phyloP scores from a whole-genome alignment of 2,113 vertebrate species.

The Rousettus leschenaultii region DNA sequence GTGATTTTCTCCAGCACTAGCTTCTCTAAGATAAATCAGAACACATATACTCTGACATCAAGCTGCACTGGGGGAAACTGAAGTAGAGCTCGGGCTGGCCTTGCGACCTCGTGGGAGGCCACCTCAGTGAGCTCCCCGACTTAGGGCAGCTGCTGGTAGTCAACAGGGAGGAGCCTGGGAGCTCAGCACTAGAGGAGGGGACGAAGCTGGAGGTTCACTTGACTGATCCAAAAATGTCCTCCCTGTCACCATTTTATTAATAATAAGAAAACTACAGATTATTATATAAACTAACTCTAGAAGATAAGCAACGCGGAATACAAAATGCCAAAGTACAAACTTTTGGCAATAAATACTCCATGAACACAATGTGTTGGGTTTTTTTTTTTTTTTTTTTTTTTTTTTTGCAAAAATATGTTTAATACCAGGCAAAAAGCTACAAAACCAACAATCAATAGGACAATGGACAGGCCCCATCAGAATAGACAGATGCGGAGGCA shows the following conservation, averaged over 20 bases:
- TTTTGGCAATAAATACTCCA: slow-evolving; percentile 8
- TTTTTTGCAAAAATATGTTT: slow-evolving; percentile 64
- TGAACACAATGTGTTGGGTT: neutral
- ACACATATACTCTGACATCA: neutral
- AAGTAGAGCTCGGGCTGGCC: neutral
- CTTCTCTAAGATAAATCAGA: neutral
- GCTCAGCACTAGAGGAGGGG: no score
- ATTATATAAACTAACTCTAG: neutral
- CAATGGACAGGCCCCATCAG: rapidly evolving
- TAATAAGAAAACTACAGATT: neutral
- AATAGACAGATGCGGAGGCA: no score
- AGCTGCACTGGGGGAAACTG: neutral
- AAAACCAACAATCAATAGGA: neutral
- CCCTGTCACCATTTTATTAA: neutral
- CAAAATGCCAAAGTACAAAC: neutral
- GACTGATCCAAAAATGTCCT: neutral
- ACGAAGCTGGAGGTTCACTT: neutral
- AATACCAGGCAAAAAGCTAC: slow-evolving; percentile 42
- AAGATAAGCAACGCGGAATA: neutral
- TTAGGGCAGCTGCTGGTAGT: no score
- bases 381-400: no score
- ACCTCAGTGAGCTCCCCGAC: neutral
- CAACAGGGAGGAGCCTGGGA: rapidly evolving
- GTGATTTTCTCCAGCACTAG: neutral
- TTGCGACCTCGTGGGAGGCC: neutral